Base-by-base conservation (phyloP, 2,888 invertebrate genomes). In the Leucophora obtusa region DNA sequence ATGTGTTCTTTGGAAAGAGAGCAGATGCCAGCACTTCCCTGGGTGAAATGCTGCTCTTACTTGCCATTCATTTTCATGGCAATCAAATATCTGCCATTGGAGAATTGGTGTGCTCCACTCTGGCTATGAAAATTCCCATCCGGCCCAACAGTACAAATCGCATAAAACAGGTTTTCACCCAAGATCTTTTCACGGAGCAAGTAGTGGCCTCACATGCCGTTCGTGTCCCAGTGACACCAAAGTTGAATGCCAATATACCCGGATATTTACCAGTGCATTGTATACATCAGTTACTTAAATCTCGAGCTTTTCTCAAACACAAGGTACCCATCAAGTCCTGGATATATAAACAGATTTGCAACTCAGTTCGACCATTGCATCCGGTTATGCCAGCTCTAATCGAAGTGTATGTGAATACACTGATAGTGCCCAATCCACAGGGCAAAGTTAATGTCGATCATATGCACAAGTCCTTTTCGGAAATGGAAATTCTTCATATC, bases 31-130 rank as follows among this genome's bases (percentile, higher is more conserved):
- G 95, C 1, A 96, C 96, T 0, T 97, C 97, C 1, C 97, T 98
- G 87, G 98, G 97, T 1, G 98, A 98, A 91, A 97, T 98, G 96
- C 91, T 99, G 66, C 93, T 98, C 0, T 91, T 99, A 78, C 96
- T 98, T 92, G 98, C 98, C 0, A 98, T 98, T 83, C 98, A 98
- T 89, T 98, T 98, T 89, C 98, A 98, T 89, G 96, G 97, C 84
- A 97, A 97, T 87, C 98, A 98, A 90, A 92, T 97, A 81, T 94
- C 95, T 68, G 97, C 98, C 7, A 97, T 99, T 69, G 96, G 96
- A 70, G 98, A 98, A 87, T 91, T 98, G 50, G 97, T 98, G 0
- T 97, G 97, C 86, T 94, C 97, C 3, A 98, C 97, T 1, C 91
- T 99, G 2, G 97, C 98, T 28, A 98, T 99, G 97, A 97, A 98